A percentile compares a stretch with the other conserved stretches of the same genome.
phyloP scores from a whole-genome alignment of 2,797 vertebrate genomes.

The Phoebastria nigripes region DNA sequence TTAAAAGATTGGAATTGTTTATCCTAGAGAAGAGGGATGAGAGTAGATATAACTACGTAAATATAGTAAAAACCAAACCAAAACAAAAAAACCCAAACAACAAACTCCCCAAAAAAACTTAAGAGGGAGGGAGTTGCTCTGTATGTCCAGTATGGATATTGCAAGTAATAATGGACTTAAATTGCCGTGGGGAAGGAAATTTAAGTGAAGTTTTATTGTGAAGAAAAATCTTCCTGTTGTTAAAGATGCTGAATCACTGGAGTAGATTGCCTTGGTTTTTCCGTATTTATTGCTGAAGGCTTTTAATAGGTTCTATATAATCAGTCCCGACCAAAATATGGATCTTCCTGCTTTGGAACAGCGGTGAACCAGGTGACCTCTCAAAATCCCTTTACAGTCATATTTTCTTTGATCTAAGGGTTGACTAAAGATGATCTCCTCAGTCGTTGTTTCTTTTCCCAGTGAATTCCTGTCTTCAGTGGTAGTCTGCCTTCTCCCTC shows the following conservation, averaged over 20 bases:
- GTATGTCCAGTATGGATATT: not conserved
- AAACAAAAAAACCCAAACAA: not conserved
- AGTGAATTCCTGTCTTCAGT: not conserved
- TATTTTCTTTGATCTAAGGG: not conserved
- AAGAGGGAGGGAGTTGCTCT: not conserved
- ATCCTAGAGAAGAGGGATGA: not conserved
- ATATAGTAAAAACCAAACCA: not conserved
- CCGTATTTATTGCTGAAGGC: not conserved
- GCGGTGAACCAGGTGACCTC: not conserved
- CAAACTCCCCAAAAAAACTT: fast-evolving
- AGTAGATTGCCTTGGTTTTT: not conserved
- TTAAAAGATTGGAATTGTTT: not conserved
- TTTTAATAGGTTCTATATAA: not conserved
- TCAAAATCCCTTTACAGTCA: not conserved
- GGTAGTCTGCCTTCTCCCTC: not conserved
- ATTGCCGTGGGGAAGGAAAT: not conserved
- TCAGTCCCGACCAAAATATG: not conserved
- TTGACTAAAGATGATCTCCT: not conserved
- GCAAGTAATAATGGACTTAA: not conserved
- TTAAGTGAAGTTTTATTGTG: not conserved
- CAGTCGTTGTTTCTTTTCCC: not conserved
- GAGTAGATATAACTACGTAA: not conserved
- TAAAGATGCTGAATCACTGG: not conserved
- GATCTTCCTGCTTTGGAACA: not conserved
- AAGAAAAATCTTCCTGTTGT: not conserved